A percentile compares a stretch with the other conserved stretches of the same genome.
Conservation (phyloP, 2,888 invertebrate species). For the Deilephila porcellus region DNA sequence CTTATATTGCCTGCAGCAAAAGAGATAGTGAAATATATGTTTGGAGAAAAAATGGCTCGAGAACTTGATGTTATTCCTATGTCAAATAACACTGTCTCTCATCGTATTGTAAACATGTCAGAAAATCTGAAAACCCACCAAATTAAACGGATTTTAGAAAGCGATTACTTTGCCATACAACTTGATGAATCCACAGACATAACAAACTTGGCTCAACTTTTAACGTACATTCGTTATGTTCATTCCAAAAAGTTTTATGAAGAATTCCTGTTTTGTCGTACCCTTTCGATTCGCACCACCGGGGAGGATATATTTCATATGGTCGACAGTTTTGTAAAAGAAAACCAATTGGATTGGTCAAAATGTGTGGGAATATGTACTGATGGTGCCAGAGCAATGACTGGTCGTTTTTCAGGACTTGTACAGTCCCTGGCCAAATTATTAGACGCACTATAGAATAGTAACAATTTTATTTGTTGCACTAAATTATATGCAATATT, state of each 20-base stretch:
- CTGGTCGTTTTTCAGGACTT: not conserved
- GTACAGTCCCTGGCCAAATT: too few species aligned
- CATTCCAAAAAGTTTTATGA: too few species aligned
- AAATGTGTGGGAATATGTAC: not conserved
- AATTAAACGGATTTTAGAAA: slow-evolving; percentile 24
- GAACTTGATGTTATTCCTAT: slow-evolving; percentile 33
- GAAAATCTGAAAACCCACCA: slow-evolving; percentile 34
- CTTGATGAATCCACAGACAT: slow-evolving; percentile 33
- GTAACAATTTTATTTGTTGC: too few species aligned
- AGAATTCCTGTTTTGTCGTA: too few species aligned
- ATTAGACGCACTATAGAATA: too few species aligned
- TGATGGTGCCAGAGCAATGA: not conserved
- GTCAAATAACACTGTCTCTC: slow-evolving; percentile 35
- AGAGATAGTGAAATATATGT: slow-evolving; percentile 35
- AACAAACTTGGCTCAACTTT: slow-evolving; percentile 31
- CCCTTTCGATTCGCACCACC: too few species aligned
- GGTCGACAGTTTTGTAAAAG: too few species aligned
- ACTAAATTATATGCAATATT: too few species aligned
- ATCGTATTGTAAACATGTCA: slow-evolving; percentile 33
- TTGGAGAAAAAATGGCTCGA: slow-evolving; percentile 34
- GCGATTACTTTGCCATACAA: slow-evolving; percentile 32
- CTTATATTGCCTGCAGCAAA: slow-evolving; percentile 34
- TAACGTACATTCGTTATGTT: not conserved
- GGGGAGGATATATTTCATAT: too few species aligned
- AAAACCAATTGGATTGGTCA: not conserved